Base-by-base conservation (phyloP, 2,113 vertebrate genomes). In the Apaloderma vittatum region DNA sequence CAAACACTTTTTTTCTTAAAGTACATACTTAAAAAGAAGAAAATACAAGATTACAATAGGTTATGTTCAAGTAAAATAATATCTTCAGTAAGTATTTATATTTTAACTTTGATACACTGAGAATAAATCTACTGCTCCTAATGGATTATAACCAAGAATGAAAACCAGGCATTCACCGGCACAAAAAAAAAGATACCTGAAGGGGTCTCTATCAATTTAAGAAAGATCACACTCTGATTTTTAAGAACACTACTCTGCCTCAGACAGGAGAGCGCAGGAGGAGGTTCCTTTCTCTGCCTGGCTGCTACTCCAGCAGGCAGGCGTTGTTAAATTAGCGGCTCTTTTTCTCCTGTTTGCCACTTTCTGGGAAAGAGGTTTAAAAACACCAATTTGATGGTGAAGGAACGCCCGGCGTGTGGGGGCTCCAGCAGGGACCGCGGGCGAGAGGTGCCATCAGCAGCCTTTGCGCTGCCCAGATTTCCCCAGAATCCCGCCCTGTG, bases 401-500 rank as follows among this genome's bases (percentile, higher is more conserved):
- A 66, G 80, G 30, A 40, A 46, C 34, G 9, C 6, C 84, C 6
- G 4, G 5, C 2, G 65, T 8, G 45, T 54, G 16, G 37, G 24
- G 62, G 58, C 68, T n/a, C 65, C 32, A 19, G 48, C 51, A 45
- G 52, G 51, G 63, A 51, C 27, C 0, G 19, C 2, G 3, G 54
- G 57, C 17, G 2, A 2, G n/a, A 68, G 45, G 45, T n/a, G 30
- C 40, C 36, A 36, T 16, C 29, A 29, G 24, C 57, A 21, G 29
- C 4, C 19, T 52, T 24, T 32, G 36, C 76, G n/a, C 48, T 51
- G n/a, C 24, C 14, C 10, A 6, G 40, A 45, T 34, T 72, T 22
- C 40, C 37, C 36, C 4, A 62, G 43, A 49, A 45, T 1, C 2
- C 2, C 0, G 4, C 26, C 2, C 2, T 0, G 5, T 29, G 71